Base-by-base conservation (phyloP, 2,888 invertebrate species). In the Argynnis bischoffii region DNA sequence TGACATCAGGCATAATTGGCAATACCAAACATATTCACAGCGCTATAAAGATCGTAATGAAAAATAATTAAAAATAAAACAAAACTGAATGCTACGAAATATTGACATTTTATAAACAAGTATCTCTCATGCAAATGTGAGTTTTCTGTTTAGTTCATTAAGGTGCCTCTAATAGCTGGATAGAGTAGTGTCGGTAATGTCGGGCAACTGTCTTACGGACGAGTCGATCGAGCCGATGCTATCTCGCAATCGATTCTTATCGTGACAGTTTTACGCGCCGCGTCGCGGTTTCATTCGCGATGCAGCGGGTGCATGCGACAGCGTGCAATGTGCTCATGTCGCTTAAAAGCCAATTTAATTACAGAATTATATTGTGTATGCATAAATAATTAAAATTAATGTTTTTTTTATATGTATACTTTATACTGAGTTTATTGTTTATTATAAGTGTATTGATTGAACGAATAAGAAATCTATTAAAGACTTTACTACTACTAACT, bases 241-340 rank as follows among this genome's bases (percentile, higher is more conserved):
- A 89, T 90, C 90, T 83, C 75, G 81, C 83, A 79, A 85, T 85
- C 80, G 90, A 90, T 89, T 82, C 83, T 85, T 88, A 91, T 90
- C 90, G 78, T 77, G 90, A 87, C 89, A 90, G 87, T 87, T 90
- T 89, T 88, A 90, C 89, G 88, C 89, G 86, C 84, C 81, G 81
- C 77, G 81, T 86, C 83, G 81, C 82, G 78, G 82, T 83, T 84
- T 83, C 80, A 79, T 83, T 83, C 78, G 80, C 77, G 79, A 79
- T 81, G 80, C 81, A 78, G 75, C 74, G 73, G 74, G 71, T 71
- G 73, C 74, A 73, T 70, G 63, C 67, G 70, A 75, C 75, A 65
- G 72, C 70, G 61, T 50, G 69, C 63, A 72, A 74, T 75, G 72
- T 73, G 75, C 70, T 71, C 73, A 57, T 70, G 76, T 74, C 74